Evolutionary conservation across 2,888 invertebrate genomes (phyloP).

Genomic region (Amiota communis): DNA sequence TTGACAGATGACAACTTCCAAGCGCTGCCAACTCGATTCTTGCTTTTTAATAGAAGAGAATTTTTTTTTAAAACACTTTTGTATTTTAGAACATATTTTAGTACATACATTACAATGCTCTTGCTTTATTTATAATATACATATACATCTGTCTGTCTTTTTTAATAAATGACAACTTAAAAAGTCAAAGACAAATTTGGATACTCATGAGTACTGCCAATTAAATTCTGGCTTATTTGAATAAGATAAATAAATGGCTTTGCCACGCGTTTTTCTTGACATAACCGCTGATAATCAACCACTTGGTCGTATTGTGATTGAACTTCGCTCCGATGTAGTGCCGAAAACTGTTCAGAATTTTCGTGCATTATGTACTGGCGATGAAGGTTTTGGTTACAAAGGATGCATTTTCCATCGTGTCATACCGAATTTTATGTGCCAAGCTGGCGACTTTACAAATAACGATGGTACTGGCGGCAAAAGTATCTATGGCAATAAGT

Average conservation of each 20-base stretch:
- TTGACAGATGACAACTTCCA: too few relatives aligned
- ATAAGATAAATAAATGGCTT: conserved; percentile 24
- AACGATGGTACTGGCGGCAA: conserved; percentile 96
- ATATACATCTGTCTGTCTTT: too few relatives aligned
- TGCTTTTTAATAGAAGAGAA: too few relatives aligned
- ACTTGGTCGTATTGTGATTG: conserved; percentile 48
- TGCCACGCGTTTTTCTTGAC: conserved; percentile 52
- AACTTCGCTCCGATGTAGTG: conserved; percentile 90
- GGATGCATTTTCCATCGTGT: conserved; percentile 94
- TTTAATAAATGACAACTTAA: too few relatives aligned
- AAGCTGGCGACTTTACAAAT: conserved; percentile 95
- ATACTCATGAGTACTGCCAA: too few relatives aligned
- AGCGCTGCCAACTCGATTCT: too few relatives aligned
- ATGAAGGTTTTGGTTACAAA: conserved; percentile 94
- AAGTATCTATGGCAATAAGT: conserved; percentile 96
- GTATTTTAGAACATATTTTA: too few relatives aligned
- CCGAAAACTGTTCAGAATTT: conserved; percentile 97
- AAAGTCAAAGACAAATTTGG: too few relatives aligned
- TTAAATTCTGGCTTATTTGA: too few relatives aligned
- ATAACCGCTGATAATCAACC: conserved; percentile 41
- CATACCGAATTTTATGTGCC: conserved; percentile 98
- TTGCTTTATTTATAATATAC: too few relatives aligned
- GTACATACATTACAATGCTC: too few relatives aligned
- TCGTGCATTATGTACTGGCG: conserved; percentile 95
- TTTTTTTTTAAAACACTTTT: too few relatives aligned